Evolutionary conservation across 2,797 vertebrate species (phyloP).

Genomic region (Acanthurus lineatus): DNA sequence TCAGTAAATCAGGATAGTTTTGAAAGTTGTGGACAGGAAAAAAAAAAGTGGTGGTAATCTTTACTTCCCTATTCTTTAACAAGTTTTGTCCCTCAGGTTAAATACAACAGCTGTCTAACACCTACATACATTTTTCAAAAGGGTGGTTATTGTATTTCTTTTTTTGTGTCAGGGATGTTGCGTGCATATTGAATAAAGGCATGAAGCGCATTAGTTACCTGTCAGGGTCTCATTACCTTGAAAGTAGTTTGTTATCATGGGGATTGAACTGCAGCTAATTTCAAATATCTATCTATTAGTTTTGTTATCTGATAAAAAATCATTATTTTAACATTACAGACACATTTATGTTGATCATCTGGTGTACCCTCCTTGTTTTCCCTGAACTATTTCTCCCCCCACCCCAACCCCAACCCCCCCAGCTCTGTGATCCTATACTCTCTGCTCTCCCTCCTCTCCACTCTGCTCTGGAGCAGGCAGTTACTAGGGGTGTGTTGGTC

Average conservation of each 20-base stretch:
- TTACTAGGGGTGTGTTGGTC: slow-evolving; percentile 78
- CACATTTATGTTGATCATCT: slow-evolving; percentile 54
- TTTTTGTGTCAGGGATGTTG: slow-evolving; percentile 33
- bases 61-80: slow-evolving; percentile 64
- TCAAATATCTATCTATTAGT: neutral
- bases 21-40: slow-evolving; percentile 44
- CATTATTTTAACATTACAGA: slow-evolving; percentile 35
- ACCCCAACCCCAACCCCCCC: slow-evolving; percentile 49
- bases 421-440: slow-evolving; percentile 81
- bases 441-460: slow-evolving; percentile 76
- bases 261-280: slow-evolving; percentile 8
- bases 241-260: neutral
- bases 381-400: slow-evolving; percentile 66
- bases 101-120: slow-evolving; percentile 78
- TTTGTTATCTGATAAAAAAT: slow-evolving; percentile 26
- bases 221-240: slow-evolving; percentile 44
- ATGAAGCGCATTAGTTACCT: slow-evolving; percentile 26
- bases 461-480: slow-evolving; percentile 86
- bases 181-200: slow-evolving; percentile 36
- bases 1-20: slow-evolving; percentile 29
- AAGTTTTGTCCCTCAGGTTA: slow-evolving; percentile 67
- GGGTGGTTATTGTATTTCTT: slow-evolving; percentile 51
- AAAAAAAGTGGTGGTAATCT: slow-evolving; percentile 66
- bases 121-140: slow-evolving; percentile 63
- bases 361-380: slow-evolving; percentile 59